These are phyloP conservation scores for Slavum lentiscoides DNA, from an alignment of 2,888 invertebrate species.

Conservation along the genomic window DNA sequence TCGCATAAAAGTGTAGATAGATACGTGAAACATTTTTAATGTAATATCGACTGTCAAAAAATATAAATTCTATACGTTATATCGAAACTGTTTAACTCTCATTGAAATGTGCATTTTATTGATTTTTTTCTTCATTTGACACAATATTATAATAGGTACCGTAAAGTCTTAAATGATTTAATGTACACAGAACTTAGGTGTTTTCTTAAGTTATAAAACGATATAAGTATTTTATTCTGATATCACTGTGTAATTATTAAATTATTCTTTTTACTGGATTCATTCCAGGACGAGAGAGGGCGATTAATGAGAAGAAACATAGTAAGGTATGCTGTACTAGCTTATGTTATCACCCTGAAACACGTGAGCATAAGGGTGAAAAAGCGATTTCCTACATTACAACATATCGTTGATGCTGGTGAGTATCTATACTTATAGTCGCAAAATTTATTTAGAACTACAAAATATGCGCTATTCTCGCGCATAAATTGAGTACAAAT, in stretches of 20 bases:
- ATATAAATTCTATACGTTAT: too few species aligned
- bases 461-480: not conserved
- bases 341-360: slow-evolving; percentile 86
- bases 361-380: slow-evolving; percentile 85
- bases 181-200: not conserved
- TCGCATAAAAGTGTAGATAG: too few species aligned
- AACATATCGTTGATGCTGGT: slow-evolving; percentile 90
- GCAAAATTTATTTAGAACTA: not conserved
- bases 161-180: too few species aligned
- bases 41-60: too few species aligned
- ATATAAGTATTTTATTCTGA: not conserved
- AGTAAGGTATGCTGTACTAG: slow-evolving; percentile 83
- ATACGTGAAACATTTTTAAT: too few species aligned
- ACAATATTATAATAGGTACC: too few species aligned
- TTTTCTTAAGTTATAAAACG: not conserved
- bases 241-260: too few species aligned
- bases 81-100: too few species aligned
- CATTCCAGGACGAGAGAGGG: slow-evolving; percentile 79
- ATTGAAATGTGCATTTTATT: too few species aligned
- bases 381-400: slow-evolving; percentile 84
- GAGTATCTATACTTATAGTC: slow-evolving; percentile 58
- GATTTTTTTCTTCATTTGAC: too few species aligned
- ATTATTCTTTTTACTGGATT: not conserved
- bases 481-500: not conserved
- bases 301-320: slow-evolving; percentile 87